Base-by-base conservation (phyloP, 2,797 vertebrate genomes). In the Phoeniculus purpureus region DNA sequence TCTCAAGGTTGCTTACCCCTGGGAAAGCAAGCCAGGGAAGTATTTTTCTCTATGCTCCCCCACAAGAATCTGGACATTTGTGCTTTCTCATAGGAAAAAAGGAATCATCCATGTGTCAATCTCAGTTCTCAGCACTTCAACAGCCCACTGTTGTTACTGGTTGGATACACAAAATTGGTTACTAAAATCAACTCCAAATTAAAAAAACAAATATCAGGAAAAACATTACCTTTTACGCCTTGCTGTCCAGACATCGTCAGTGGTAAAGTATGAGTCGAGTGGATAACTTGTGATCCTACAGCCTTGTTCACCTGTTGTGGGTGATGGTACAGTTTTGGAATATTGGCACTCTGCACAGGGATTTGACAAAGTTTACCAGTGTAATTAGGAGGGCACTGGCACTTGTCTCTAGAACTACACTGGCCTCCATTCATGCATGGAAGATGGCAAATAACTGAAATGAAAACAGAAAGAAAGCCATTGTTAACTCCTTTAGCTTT, bases 331-430 rank as follows among this genome's bases (percentile, higher is more conserved):
- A 97, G 96, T 70, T 98, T 98, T 47, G 97, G 97, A 71, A 96
- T 92, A 58, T 89, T 97, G 80, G 97, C 97, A 19, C 94, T 98
- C 68, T 98, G 98, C 59, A 98, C 97, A 0, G 98, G 97, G 96
- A 99, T 98, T 97, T 99, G 99, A 93, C 99, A 99, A 93, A 99
- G 98, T 96, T 99, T 99, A 75, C 99, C 99, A 3, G 99, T 99
- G 86, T 98, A 99, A 97, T 98, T 98, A 47, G 99, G 98, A 65
- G 99, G 99, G 87, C 99, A 99, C 68, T 99, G 99, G 96, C 99
- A 99, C 96, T 99, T 99, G 96, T 99, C 98, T 96, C 99, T 98
- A 88, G 98, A 96, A 62, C 98, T 99, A 97, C 99, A 99, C 88
- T 99, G 98, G 58, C 99, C 99, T 25, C 99, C 99, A 92, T 99